Evolutionary conservation across 1,140 invertebrate species (phyloP).

Genomic region (Saxidomus purpurata): DNA sequence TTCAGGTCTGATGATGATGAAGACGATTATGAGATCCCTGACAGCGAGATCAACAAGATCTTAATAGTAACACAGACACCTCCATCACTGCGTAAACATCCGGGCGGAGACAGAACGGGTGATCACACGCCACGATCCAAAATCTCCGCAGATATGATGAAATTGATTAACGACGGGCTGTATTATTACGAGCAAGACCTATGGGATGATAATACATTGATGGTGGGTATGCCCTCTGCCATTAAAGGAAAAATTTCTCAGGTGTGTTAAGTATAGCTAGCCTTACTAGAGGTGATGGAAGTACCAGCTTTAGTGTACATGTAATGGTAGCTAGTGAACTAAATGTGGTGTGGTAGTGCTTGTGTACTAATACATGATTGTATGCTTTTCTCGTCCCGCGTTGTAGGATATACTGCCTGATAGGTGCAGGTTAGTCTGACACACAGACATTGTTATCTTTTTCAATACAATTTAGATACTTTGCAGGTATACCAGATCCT

Average conservation of each 20-base stretch:
- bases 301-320: background rate
- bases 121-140: constrained; percentile 82
- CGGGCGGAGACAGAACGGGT: constrained; percentile 84
- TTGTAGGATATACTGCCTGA: too few relatives aligned
- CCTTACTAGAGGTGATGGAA: constrained; percentile 23
- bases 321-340: background rate
- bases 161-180: constrained; percentile 98
- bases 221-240: constrained; percentile 67
- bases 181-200: constrained; percentile 93
- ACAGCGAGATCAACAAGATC: constrained; percentile 97
- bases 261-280: constrained; percentile 48
- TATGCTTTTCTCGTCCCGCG: too few relatives aligned
- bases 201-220: constrained; percentile 74
- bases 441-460: too few relatives aligned
- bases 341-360: background rate
- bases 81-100: constrained; percentile 84
- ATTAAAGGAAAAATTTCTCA: constrained; percentile 26
- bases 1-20: constrained; percentile 91
- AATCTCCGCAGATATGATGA: constrained; percentile 97
- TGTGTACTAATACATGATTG: background rate
- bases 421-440: too few relatives aligned
- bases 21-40: constrained; percentile 92
- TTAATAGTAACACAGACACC: constrained; percentile 97
- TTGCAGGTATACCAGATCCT: too few relatives aligned
- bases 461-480: too few relatives aligned